Evolutionary conservation across 2,888 invertebrate species (phyloP), one percentile per base, ranked within the genome.

Genomic region (Hemistola chrysoprasaria): DNA sequence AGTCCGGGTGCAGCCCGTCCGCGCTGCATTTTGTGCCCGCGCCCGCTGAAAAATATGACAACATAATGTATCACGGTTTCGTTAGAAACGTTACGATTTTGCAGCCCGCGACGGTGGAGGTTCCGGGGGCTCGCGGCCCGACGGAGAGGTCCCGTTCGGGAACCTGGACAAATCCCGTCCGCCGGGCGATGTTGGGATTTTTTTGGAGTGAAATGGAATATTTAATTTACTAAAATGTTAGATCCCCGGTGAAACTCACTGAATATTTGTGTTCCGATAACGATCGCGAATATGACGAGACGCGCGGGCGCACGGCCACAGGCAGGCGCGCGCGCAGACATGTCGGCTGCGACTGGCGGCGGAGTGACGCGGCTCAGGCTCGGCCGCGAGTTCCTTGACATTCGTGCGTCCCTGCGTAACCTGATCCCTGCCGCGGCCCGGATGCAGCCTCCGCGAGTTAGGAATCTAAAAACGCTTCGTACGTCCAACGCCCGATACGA

Each of bases 351-450:
- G 77, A 83, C 77, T 83, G 81, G 50, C 55, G 49, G 56, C 50
- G 59, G 21, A 16, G 29, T 40, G 30, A 40, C 41, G 37, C 50
- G 54, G 57, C n/a, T n/a, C n/a, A n/a, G n/a, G n/a, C n/a, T n/a
- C n/a, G n/a, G n/a, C n/a, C 66, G 62, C 77, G 82, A 78, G 85
- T 85, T 86, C 85, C 85, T 86, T 85, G 87, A 85, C 87, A 85
- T 86, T 86, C 85, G 86, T 76, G 65, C 79, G 79, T 75, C 78
- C 74, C 75, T 70, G 69, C 56, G 77, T 71, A 74, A 74, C 74
- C 65, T 61, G 80, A 74, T 77, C 47, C 80, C 80, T 76, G 71
- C 71, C 63, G 68, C 73, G 79, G 85, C 82, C 87, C 86, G 87
- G 86, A 86, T 86, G 83, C 85, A 81, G 84, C 78, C 85, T 82